These are phyloP conservation scores for Oscheius myriophilus DNA, from an alignment of 2,888 invertebrate genomes.

Conservation along the genomic window DNA sequence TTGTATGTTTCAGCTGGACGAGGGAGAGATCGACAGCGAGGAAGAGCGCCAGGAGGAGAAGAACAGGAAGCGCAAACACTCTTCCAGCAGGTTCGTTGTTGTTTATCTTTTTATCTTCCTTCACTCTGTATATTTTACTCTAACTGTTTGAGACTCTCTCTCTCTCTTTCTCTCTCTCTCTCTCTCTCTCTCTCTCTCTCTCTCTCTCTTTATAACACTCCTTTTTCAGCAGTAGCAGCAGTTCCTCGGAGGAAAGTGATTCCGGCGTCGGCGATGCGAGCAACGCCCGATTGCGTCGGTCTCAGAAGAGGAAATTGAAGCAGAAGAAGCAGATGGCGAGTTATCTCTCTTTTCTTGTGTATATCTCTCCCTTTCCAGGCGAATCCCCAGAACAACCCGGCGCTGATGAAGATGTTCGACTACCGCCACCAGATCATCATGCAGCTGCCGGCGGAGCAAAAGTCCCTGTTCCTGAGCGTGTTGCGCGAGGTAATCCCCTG, in stretches of 20 bases:
- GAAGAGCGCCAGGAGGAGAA: conserved; percentile 38
- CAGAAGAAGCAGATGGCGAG: conserved; percentile 14
- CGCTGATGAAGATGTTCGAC: conserved; percentile 39
- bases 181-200: no score
- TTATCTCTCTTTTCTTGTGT: not conserved
- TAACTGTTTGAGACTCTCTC: no score
- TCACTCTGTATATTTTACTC: not conserved
- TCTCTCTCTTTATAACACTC: not conserved
- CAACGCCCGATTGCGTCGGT: conserved; percentile 36
- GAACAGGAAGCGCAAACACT: conserved; percentile 23
- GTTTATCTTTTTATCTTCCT: not conserved
- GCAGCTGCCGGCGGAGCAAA: conserved; percentile 44
- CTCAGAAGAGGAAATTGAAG: conserved; percentile 27
- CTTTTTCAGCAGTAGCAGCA: not conserved
- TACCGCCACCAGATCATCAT: conserved; percentile 47
- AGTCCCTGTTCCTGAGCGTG: conserved; percentile 39
- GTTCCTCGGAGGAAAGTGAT: conserved; percentile 2
- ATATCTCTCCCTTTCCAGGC: conserved; percentile 1
- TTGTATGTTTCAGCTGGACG: conserved; percentile 45
- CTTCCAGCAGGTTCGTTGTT: conserved; percentile 9
- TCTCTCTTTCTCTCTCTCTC: no score
- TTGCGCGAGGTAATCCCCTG: conserved; percentile 38
- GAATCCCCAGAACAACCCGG: conserved; percentile 4
- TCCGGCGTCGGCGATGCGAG: conserved; percentile 4
- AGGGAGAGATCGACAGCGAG: conserved; percentile 53